A percentile compares a stretch with the other conserved stretches of the same genome.
Evolutionary conservation across 2,888 invertebrate species (phyloP).

Genomic region (Rhagophthalmus giganteus): DNA sequence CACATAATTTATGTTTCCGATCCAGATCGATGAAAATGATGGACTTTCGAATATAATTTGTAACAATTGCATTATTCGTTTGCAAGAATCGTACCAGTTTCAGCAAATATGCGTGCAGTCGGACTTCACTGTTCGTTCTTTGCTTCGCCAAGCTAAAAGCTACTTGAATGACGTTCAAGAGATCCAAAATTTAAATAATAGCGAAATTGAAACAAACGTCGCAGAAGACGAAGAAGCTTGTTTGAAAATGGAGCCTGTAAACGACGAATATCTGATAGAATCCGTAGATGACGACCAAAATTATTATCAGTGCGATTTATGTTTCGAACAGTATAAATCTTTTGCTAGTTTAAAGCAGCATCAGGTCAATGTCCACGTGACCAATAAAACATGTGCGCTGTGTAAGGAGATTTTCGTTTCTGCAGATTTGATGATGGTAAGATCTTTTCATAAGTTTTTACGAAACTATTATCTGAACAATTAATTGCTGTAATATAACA

Average conservation of each 20-base stretch:
- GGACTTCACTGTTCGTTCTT: slow-evolving; percentile 44
- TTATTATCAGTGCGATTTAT: slow-evolving; percentile 5
- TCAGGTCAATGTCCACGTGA: slow-evolving; percentile 5
- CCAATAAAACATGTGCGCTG: slow-evolving; percentile 8
- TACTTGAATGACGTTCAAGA: not conserved
- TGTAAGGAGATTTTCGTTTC: slow-evolving; percentile 17
- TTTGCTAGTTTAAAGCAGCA: slow-evolving; percentile 7
- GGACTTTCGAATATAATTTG: slow-evolving; percentile 57
- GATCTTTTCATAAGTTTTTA: slow-evolving; percentile 1
- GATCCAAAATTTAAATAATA: not conserved
- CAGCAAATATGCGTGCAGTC: slow-evolving; percentile 57
- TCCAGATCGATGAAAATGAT: slow-evolving; percentile 52
- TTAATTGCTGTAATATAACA: too few relatives aligned
- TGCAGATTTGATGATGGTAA: slow-evolving; percentile 7
- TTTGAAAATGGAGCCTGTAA: not conserved
- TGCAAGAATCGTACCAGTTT: slow-evolving; percentile 56
- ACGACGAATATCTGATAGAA: not conserved
- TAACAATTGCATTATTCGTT: slow-evolving; percentile 54
- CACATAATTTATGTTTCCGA: too few relatives aligned
- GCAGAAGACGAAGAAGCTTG: not conserved
- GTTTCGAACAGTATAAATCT: slow-evolving; percentile 4
- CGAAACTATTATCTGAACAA: too few relatives aligned
- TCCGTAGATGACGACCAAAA: not conserved
- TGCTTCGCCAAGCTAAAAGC: not conserved
- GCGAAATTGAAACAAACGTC: not conserved